Base-by-base conservation (phyloP, 2,113 vertebrate species). In the Apodemus sylvaticus region DNA sequence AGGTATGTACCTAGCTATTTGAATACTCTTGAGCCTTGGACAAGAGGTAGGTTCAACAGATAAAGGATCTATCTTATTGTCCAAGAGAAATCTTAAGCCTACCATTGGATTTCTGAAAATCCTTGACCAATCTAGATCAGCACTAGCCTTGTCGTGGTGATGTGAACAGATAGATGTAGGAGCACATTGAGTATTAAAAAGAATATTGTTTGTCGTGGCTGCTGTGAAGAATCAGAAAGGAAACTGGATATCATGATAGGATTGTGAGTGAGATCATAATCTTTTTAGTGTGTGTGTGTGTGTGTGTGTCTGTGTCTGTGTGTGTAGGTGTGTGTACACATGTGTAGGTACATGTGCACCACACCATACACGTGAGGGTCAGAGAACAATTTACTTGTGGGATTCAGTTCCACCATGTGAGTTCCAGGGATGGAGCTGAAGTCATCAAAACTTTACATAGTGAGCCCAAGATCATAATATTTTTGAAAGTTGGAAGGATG, bases 71-170 rank as follows among this genome's bases (percentile, higher is more conserved):
- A 17, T 62, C 36, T 71, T 60, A 73, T 71, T 96, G 94, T 58
- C 70, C 29, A 94, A 36, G 0, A 94, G n/a, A 91, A 94, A 96
- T 92, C 34, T 92, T 64, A 95, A n/a, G 14, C 91, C 17, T 93
- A 88, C 22, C 36, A 7, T 90, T 36, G 20, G 34, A 95, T 92
- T 94, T 55, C 71, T 89, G 85, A 58, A 81, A 93, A 96, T n/a
- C 88, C 13, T n/a, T 77, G 66, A 93, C 64, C 60, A 97, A 14
- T 94, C 48, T 90, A 79, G 68, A 68, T 64, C 19, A 95, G 48
- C 31, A 71, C 29, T 86, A 71, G 58, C 55, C 60, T 97, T 68
- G 4, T 51, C 62, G 42, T 42, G 71, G 58, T 62, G 19, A 3
- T 87, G 55, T 68, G 64, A 93, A 71, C 20, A 89, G 36, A 71